Evolutionary conservation across 2,797 vertebrate genomes (phyloP).

Genomic region (Pantherophis alleghaniensis): DNA sequence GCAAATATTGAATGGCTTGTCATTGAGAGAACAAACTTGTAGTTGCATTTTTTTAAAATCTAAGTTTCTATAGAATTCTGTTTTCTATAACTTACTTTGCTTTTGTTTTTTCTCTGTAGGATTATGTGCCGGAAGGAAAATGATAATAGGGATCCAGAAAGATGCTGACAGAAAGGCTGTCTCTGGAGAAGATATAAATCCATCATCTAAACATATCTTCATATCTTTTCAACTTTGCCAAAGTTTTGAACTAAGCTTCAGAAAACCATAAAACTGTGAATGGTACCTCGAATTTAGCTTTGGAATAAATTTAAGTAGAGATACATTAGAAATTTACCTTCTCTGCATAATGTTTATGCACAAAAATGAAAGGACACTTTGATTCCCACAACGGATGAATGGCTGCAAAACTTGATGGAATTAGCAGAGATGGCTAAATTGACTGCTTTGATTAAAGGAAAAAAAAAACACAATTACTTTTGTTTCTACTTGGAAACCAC

Average conservation of each 20-base stretch:
- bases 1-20: not conserved
- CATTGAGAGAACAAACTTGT: not conserved
- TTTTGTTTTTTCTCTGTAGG: slow-evolving; percentile 26
- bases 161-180: slow-evolving; percentile 14
- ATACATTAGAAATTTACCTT: not conserved
- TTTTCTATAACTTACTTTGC: not conserved
- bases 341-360: not conserved
- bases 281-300: not conserved
- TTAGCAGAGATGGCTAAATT: not conserved
- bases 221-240: not conserved
- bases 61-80: not conserved
- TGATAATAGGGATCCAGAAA: not conserved
- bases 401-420: not conserved
- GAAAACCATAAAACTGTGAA: not conserved
- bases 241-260: not conserved
- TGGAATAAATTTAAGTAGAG: not conserved
- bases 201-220: not conserved
- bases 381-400: not conserved
- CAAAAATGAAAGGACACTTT: not conserved
- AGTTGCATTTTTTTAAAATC: not conserved
- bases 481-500: not conserved
- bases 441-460: not conserved
- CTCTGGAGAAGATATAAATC: not conserved
- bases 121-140: not conserved
- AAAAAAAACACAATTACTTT: not conserved